Percentiles rank a stretch among this genome's conserved stretches.
Evolutionary conservation across 2,888 invertebrate genomes (phyloP).

Genomic region (Camponotus fellah): DNA sequence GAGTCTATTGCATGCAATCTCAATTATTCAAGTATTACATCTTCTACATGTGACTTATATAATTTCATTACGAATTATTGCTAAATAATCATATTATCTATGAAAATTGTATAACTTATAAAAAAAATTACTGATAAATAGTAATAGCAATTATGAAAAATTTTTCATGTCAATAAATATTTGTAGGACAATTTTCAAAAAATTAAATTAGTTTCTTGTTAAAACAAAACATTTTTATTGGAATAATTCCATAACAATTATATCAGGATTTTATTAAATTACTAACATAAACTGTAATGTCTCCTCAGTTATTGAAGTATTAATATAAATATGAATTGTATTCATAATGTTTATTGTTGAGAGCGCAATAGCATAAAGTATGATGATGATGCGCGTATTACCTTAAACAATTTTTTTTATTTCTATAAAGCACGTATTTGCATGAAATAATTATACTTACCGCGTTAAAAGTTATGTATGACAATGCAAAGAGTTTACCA

Average conservation of each 20-base stretch:
- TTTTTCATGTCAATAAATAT: neutral
- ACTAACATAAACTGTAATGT: neutral
- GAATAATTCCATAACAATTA: neutral
- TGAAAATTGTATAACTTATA: neutral
- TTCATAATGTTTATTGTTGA: neutral
- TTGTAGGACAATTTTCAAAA: neutral
- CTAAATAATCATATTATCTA: neutral
- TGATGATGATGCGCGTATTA: conserved; percentile 22
- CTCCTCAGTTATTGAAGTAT: too few relatives aligned
- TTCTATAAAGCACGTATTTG: neutral
- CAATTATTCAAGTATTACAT: too few relatives aligned
- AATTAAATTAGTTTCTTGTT: neutral
- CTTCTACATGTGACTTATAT: neutral
- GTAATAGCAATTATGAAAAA: neutral
- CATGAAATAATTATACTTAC: conserved; percentile 4
- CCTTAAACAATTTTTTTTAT: conserved; percentile 22
- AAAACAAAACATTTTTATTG: neutral
- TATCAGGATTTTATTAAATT: neutral
- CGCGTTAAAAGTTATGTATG: conserved; percentile 27
- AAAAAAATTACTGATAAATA: neutral
- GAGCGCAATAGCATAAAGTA: conserved; percentile 41
- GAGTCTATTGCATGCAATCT: neutral
- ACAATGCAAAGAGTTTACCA: neutral
- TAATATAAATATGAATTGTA: neutral
- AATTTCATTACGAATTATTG: neutral